These are phyloP conservation scores for Chrysolina haemoptera DNA, from an alignment of 2,888 invertebrate species.

Conservation along the genomic window DNA sequence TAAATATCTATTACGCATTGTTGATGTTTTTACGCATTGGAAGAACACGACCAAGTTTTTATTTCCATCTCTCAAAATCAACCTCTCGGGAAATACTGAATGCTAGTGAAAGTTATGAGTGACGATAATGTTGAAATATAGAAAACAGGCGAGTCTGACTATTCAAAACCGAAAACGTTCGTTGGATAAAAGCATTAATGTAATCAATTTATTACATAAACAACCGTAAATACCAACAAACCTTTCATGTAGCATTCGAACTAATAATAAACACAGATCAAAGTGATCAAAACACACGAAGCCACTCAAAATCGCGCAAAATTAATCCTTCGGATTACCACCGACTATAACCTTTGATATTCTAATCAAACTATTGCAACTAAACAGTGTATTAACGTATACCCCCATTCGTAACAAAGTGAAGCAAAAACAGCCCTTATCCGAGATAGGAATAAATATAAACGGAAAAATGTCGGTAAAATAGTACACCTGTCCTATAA, in stretches of 20 bases:
- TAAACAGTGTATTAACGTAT: constrained; percentile 37
- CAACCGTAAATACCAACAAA: constrained; percentile 32
- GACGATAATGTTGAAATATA: background rate
- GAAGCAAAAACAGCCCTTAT: constrained; percentile 51
- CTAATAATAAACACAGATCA: constrained; percentile 33
- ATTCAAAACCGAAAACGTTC: background rate
- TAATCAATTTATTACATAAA: background rate
- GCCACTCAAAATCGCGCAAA: constrained; percentile 31
- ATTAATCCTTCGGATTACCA: constrained; percentile 41
- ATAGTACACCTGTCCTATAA: constrained; percentile 57
- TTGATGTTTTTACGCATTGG: too few species aligned
- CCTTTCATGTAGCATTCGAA: constrained; percentile 40
- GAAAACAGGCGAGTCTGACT: background rate
- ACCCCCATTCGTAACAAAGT: constrained; percentile 39
- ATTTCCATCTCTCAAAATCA: too few species aligned
- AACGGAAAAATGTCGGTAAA: constrained; percentile 50
- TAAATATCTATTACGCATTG: too few species aligned
- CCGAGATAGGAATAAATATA: constrained; percentile 52
- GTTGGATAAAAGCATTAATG: background rate
- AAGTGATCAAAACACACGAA: constrained; percentile 26
- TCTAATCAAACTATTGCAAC: constrained; percentile 43
- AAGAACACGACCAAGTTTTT: too few species aligned
- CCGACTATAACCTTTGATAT: constrained; percentile 38
- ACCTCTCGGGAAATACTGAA: too few species aligned
- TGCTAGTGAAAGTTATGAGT: too few species aligned